Conservation (phyloP, 2,113 vertebrate genomes). For the Excalfactoria chinensis region DNA sequence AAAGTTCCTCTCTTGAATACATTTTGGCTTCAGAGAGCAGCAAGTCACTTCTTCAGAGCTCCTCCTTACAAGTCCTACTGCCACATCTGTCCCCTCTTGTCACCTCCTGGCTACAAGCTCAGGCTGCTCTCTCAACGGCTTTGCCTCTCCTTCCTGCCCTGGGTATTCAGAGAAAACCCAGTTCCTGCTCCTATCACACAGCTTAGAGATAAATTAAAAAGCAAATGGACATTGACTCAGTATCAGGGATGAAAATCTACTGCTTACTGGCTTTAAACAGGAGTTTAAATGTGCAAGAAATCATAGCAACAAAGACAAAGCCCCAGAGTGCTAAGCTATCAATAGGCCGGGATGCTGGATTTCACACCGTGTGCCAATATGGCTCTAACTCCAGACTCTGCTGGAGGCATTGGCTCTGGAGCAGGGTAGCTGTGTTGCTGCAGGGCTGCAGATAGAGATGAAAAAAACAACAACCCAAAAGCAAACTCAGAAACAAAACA, state of each 20-base stretch:
- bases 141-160: not conserved
- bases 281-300: not conserved
- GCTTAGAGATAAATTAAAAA: not conserved
- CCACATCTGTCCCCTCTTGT: not conserved
- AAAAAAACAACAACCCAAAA: not conserved
- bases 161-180: not conserved
- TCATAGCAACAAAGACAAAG: not conserved
- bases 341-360: not conserved
- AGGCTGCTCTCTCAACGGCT: not conserved
- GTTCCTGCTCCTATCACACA: not conserved
- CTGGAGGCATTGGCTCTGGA: not conserved
- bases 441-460: not conserved
- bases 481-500: not conserved
- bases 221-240: not conserved
- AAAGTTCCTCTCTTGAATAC: not conserved
- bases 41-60: not conserved
- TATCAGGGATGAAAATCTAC: not conserved
- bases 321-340: not conserved
- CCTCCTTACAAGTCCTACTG: not conserved
- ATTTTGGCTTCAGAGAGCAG: not conserved
- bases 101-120: not conserved
- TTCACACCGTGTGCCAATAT: fast-evolving
- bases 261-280: not conserved
- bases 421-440: not conserved
- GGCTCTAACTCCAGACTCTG: not conserved